Base-by-base conservation (phyloP, 92 coral and sea anemone species). In the Epizoanthus rinbou region DNA sequence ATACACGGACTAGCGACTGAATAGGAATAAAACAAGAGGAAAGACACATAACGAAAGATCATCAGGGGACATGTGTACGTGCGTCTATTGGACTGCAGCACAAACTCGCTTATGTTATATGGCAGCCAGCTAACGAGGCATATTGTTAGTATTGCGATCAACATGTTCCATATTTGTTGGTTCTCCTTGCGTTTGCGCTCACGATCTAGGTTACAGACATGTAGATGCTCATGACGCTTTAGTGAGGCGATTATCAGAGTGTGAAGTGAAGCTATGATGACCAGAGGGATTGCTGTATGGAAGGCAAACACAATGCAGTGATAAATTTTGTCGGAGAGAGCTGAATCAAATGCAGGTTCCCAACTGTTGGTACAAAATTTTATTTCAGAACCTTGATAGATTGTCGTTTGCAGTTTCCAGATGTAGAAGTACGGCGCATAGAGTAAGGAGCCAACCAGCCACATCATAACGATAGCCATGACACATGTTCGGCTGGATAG, bases 81-180 rank as follows among this genome's bases (percentile, higher is more conserved):
- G 31, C 31, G 15, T 63, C 68, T 28, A 63, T 22, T 21, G 15
- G 6, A 63, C 6, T 63, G 31, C 37, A 23, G 19, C 6, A 63
- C 19, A 25, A 63, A 63, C 31, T 14, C 15, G 31, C 4, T 11
- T 8, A 31, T 75, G 56, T 57, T 58, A 22, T 57, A 31, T 6
- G 81, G 81, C 3, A 75, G 53, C 66, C 66, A 75, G 53, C 53
- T 75, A 25, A 75, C 14, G 7, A 76, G 13, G 23, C 70, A 76
- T 8, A 60, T 22, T 9, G 59, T 16, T 8, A 60, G 43, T 76
- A 76, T 59, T 23, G 69, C 21, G 35, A 35, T 76, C 43, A 76
- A n/a, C 82, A 76, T 76, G 39, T 76, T 76, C 69, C 69, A 76
- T 37, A 76, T 59, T 6, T 76, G 69, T 21, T 69, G 35, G 57